These are phyloP conservation scores for Hemitrygon akajei DNA, from an alignment of 2,797 vertebrate genomes.

Conservation along the genomic window DNA sequence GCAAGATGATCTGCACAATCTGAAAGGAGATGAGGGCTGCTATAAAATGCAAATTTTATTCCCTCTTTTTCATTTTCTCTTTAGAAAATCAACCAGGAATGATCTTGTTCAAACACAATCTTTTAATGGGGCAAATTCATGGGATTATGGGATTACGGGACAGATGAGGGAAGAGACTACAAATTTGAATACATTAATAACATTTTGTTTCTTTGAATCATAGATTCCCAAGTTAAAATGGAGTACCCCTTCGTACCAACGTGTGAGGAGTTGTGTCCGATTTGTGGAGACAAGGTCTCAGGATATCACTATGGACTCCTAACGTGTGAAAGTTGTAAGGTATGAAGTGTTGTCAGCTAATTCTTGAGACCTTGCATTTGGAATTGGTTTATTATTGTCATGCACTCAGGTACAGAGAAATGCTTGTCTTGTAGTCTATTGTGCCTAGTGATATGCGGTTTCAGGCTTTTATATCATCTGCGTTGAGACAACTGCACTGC, in stretches of 20 bases:
- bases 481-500: too few relatives aligned
- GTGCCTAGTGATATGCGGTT: too few relatives aligned
- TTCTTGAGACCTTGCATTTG: not conserved
- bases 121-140: not conserved
- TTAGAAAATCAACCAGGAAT: not conserved
- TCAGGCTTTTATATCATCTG: too few relatives aligned
- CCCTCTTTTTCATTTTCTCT: not conserved
- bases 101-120: too few relatives aligned
- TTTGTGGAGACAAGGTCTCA: constrained; percentile 71
- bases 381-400: too few relatives aligned
- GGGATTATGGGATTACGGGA: too few relatives aligned
- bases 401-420: too few relatives aligned
- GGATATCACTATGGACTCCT: constrained; percentile 73
- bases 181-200: not conserved
- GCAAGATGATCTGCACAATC: too few relatives aligned
- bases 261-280: constrained; percentile 57
- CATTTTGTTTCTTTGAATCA: not conserved
- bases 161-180: not conserved
- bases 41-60: not conserved
- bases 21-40: not conserved
- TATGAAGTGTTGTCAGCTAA: constrained; percentile 40
- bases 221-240: constrained; percentile 48
- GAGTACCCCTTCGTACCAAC: constrained; percentile 45
- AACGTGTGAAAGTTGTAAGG: constrained; percentile 76
- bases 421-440: too few relatives aligned